Evolutionary conservation across 2,113 vertebrate genomes (phyloP).

Genomic region (Halichoerus grypus): DNA sequence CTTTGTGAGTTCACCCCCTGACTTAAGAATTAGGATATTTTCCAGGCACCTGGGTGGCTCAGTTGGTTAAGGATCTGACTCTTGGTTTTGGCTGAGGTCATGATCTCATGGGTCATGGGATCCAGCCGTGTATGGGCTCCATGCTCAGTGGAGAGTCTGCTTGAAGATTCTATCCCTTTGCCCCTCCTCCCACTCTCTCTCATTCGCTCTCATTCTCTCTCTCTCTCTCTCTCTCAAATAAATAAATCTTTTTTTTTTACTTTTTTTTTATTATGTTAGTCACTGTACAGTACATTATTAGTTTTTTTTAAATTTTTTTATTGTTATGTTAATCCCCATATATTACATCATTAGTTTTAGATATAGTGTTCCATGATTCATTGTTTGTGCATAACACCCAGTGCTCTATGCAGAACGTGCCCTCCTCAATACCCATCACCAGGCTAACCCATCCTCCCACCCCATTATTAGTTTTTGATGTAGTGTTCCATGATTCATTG

Average conservation of each 20-base stretch:
- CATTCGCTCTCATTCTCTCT: background rate
- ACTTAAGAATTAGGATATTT: background rate
- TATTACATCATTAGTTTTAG: too few relatives aligned
- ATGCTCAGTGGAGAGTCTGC: background rate
- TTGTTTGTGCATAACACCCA: too few relatives aligned
- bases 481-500: too few relatives aligned
- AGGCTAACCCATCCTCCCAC: too few relatives aligned
- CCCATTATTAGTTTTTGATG: too few relatives aligned
- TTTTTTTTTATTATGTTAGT: too few relatives aligned
- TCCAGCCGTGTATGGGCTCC: background rate
- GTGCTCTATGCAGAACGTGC: too few relatives aligned
- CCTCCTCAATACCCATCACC: too few relatives aligned
- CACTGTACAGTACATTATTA: too few relatives aligned
- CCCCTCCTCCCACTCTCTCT: background rate
- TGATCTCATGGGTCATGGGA: background rate
- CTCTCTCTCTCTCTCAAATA: background rate
- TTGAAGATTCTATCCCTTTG: background rate
- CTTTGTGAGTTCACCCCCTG: background rate
- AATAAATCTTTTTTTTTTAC: background rate
- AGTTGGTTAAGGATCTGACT: background rate
- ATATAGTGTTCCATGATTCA: too few relatives aligned
- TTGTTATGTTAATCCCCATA: too few relatives aligned
- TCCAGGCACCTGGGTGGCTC: background rate
- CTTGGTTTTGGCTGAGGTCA: background rate
- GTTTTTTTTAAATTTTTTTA: too few relatives aligned